These are phyloP conservation scores for Clangula hyemalis DNA, from an alignment of 2,797 vertebrate species.

Conservation along the genomic window DNA sequence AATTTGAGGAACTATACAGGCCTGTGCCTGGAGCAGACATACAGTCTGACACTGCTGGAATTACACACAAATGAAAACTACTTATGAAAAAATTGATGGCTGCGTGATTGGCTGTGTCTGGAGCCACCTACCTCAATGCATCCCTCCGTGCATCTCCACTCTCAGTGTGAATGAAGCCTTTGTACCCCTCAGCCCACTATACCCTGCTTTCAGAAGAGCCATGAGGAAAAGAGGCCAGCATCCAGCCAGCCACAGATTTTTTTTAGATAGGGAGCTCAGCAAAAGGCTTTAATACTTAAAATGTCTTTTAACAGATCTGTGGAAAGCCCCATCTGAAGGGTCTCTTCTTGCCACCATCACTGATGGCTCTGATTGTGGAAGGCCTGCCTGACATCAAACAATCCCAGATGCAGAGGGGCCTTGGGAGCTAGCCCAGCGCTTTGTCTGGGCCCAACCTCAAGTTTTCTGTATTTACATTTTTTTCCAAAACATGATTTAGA, in stretches of 20 bases:
- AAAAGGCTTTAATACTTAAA: not conserved
- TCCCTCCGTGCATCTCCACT: not conserved
- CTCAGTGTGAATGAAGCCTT: not conserved
- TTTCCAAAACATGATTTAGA: conserved; percentile 47
- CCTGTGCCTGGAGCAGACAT: not conserved
- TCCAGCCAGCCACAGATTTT: not conserved
- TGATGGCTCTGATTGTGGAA: not conserved
- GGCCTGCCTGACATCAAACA: conserved; percentile 37
- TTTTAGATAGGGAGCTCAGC: not conserved
- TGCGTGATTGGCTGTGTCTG: not conserved
- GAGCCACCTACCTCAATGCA: not conserved
- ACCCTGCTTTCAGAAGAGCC: not conserved
- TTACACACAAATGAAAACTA: not conserved
- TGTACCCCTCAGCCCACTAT: not conserved
- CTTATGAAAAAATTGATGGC: not conserved
- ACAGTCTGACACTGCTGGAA: not conserved
- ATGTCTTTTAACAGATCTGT: not conserved
- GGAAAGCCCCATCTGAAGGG: not conserved
- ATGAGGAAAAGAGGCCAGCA: not conserved
- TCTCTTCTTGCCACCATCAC: not conserved
- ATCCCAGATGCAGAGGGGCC: conserved; percentile 15
- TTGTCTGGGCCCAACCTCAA: conserved; percentile 53
- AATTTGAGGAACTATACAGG: not conserved
- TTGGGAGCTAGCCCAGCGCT: conserved; percentile 43
- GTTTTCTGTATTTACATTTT: conserved; percentile 30